Evolutionary conservation across 2,888 invertebrate species (phyloP), one percentile per base, ranked within the genome.

Genomic region (Drosophila kambysellisi): DNA sequence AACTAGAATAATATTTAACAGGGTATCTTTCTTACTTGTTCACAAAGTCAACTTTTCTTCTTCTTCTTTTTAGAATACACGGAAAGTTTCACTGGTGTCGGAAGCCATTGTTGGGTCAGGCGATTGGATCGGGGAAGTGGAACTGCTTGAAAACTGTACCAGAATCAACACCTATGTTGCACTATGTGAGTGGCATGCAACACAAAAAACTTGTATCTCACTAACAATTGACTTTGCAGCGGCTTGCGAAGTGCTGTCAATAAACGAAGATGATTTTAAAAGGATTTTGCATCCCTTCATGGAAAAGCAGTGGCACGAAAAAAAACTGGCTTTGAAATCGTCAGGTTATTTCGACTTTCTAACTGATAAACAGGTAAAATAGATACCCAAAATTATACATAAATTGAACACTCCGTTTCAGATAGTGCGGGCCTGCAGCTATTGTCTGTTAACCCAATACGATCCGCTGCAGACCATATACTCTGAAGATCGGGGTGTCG

Each of bases 201-300:
- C 51, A 15, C 20, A 0, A 15, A n/a, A 33, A n/a, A 6, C 32
- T 9, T 15, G 11, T 12, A 32, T 11, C 7, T 12, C 30, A 43
- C 3, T 35, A 25, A 29, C 17, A 8, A 20, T 6, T 2, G 1
- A n/a, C n/a, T 35, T 29, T n/a, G 30, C 3, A 73, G 75, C 51
- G 0, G 30, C 69, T 79, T 95, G 95, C 76, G 96, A 97, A 91
- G 91, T 96, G 39, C 90, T 97, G 59, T 94, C 94, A 43, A 91
- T 96, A 61, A 94, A 94, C 91, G 95, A 94, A 70, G 94, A 62
- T 5, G 95, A 96, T 81, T 97, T 96, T 83, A 74, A 83, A 35
- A 9, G 0, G 3, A 75, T 92, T 32, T 74, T 93, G 37, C 82
- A 86, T 3, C 86, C 88, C 2, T 82, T 72, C 43, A 89, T 93